Evolutionary conservation across 2,113 vertebrate species (phyloP), one percentile per base, ranked within the genome.

Genomic region (Paracanthobrama guichenoti): DNA sequence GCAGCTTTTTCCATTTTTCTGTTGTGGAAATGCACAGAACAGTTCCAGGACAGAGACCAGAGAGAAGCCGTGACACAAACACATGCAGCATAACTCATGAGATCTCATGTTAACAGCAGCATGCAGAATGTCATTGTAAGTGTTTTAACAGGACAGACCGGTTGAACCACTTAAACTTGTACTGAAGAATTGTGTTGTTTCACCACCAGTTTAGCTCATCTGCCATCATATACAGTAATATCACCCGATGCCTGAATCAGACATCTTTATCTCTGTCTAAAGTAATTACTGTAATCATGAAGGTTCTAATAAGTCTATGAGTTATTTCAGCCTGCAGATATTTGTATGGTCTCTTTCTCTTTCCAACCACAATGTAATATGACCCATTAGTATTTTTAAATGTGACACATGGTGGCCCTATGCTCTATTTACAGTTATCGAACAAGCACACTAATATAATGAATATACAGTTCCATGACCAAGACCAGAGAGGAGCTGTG

Each of bases 71-170:
- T 72, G 39, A 71, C 20, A 14, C 22, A 44, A 57, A 57, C 4
- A 60, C 77, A 39, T 48, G 46, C 62, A 71, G 46, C 3, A 20
- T 67, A 39, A 67, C 39, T 28, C 77, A 79, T 28, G 18, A 62
- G 28, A 46, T 24, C n/a, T 12, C 42, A 46, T 73, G 69, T 73
- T 24, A 73, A 48, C 42, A 46, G 35, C 31, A 22, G 35, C 66
- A n/a, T 42, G 66, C 20, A 42, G 35, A 42, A 71, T 42, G 22
- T 71, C 67, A 71, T 20, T 39, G 7, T 39, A 7, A 66, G 69
- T 24, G 71, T 73, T 48, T 46, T 4, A 55, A 79, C 85, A 24
- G 46, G 81, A 46, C 75, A 24, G 46, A 83, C 81, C 44, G 75
- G 81, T 62, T 28, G 69, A 53, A 74, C 81, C 4, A 22, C 24